Percentiles rank a stretch among this genome's conserved stretches.
These are phyloP conservation scores for Sebastes itinus DNA, from an alignment of 2,797 vertebrate genomes.

Conservation along the genomic window DNA sequence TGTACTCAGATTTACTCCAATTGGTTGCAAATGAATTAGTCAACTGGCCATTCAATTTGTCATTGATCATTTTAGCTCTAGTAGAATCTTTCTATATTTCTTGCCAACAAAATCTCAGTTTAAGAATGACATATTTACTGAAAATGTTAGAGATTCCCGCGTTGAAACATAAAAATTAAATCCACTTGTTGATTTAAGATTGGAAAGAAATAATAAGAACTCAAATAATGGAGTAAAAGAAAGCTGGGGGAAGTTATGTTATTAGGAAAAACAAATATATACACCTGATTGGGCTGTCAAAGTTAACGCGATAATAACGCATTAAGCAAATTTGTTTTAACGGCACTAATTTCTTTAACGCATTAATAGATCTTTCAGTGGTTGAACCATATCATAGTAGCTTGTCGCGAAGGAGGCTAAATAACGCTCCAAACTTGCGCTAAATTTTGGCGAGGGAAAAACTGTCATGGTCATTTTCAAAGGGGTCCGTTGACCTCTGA, in stretches of 20 bases:
- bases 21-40: not conserved
- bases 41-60: not conserved
- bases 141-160: not conserved
- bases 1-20: not conserved
- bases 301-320: too few relatives aligned
- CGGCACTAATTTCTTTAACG: too few relatives aligned
- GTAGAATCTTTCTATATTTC: not conserved
- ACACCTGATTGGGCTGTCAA: too few relatives aligned
- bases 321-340: too few relatives aligned
- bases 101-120: not conserved
- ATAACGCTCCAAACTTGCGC: too few relatives aligned
- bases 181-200: not conserved
- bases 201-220: not conserved
- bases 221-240: too few relatives aligned
- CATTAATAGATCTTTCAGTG: too few relatives aligned
- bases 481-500: too few relatives aligned
- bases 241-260: not conserved
- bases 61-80: not conserved
- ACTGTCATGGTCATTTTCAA: too few relatives aligned
- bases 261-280: not conserved
- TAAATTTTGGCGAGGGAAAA: too few relatives aligned
- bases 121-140: not conserved
- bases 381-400: too few relatives aligned
- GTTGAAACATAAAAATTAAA: not conserved
- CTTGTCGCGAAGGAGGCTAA: too few relatives aligned